A percentile compares a stretch with the other conserved stretches of the same genome.
These are phyloP conservation scores for Turnix velox DNA, from an alignment of 2,113 vertebrate species.

Conservation along the genomic window DNA sequence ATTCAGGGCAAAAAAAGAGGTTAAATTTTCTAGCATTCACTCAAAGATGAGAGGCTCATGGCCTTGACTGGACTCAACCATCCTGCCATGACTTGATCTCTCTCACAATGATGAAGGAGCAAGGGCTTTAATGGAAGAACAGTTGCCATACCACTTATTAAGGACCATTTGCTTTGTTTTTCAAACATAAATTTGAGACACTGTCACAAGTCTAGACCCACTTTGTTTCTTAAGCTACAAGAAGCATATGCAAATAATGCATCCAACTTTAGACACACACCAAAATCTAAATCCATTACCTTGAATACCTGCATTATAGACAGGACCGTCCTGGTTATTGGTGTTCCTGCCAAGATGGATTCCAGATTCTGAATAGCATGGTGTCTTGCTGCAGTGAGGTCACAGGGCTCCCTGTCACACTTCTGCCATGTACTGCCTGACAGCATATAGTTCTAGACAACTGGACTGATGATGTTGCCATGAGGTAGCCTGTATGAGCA, in stretches of 20 bases:
- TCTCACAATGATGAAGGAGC: not conserved
- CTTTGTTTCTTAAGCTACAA: not conserved
- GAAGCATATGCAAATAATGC: not conserved
- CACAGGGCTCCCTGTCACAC: not conserved
- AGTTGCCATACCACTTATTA: not conserved
- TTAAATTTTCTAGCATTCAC: not conserved
- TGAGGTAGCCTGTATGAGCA: not conserved
- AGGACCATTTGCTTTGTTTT: not conserved
- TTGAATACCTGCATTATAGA: not conserved
- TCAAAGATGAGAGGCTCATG: not conserved
- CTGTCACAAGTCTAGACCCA: not conserved
- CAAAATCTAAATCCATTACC: not conserved
- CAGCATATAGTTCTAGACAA: fast-evolving
- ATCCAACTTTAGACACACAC: not conserved
- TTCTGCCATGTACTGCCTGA: not conserved
- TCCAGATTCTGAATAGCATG: not conserved
- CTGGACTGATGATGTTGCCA: not conserved
- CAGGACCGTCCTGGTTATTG: not conserved
- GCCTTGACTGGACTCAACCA: not conserved
- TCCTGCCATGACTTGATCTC: not conserved
- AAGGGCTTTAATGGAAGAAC: not conserved
- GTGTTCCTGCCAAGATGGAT: not conserved
- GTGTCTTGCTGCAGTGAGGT: not conserved
- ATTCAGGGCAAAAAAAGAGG: not conserved
- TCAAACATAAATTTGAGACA: not conserved